A percentile compares a stretch with the other conserved stretches of the same genome.
Evolutionary conservation across 2,113 vertebrate genomes (phyloP).

Genomic region (Gymnogyps californianus): DNA sequence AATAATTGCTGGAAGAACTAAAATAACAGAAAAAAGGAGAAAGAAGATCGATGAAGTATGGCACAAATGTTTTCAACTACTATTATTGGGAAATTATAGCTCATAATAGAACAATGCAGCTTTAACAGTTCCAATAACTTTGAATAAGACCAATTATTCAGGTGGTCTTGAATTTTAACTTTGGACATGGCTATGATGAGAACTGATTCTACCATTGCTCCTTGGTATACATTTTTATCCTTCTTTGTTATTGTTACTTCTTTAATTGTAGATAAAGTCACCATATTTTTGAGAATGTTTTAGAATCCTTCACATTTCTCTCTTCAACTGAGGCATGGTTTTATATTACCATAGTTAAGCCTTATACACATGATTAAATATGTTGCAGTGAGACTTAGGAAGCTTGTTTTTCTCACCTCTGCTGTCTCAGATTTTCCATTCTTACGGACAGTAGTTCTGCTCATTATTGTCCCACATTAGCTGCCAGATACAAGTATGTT

Average conservation of each 20-base stretch:
- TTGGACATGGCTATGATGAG: not conserved
- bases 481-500: not conserved
- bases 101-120: slow-evolving; percentile 6
- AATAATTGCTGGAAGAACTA: slow-evolving; percentile 63
- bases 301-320: not conserved
- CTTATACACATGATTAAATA: not conserved
- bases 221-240: not conserved
- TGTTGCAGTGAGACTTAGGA: not conserved
- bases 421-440: not conserved
- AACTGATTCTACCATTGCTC: not conserved
- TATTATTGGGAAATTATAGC: slow-evolving; percentile 45
- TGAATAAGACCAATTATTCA: slow-evolving; percentile 1
- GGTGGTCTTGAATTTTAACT: not conserved
- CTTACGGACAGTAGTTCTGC: not conserved
- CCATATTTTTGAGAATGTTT: not conserved
- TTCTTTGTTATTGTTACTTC: not conserved
- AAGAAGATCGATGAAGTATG: slow-evolving; percentile 20
- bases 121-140: not conserved
- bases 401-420: not conserved
- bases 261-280: not conserved
- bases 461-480: not conserved
- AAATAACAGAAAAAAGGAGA: slow-evolving; percentile 35
- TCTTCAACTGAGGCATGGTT: not conserved
- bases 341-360: not conserved
- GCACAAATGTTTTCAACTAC: slow-evolving; percentile 30